Percentiles rank a stretch among this genome's conserved stretches.
Conservation (phyloP, 2,888 invertebrate genomes). For the Cryptus armator region DNA sequence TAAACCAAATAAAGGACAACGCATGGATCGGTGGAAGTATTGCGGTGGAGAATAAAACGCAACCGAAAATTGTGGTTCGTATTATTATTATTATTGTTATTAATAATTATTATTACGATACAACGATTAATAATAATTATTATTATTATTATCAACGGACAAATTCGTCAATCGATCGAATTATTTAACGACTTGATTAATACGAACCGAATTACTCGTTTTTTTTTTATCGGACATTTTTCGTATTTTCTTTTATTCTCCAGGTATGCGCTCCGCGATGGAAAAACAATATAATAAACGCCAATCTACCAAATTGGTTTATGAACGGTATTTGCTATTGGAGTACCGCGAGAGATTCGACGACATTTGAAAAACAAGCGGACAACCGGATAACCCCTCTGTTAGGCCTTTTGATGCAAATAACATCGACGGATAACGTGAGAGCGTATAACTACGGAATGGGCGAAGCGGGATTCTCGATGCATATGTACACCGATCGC, state of each 20-base stretch:
- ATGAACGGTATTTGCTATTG: slow-evolving; percentile 81
- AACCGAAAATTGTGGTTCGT: slow-evolving; percentile 78
- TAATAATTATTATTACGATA: too few species aligned
- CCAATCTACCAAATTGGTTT: slow-evolving; percentile 58
- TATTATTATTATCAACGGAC: too few species aligned
- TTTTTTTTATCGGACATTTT: not conserved
- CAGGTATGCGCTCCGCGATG: slow-evolving; percentile 85
- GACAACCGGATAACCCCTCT: slow-evolving; percentile 55
- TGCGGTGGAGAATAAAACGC: slow-evolving; percentile 79
- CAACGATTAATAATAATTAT: too few species aligned
- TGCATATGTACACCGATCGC: slow-evolving; percentile 68
- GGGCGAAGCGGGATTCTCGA: slow-evolving; percentile 77
- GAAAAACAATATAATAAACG: slow-evolving; percentile 73
- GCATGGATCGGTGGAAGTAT: slow-evolving; percentile 83
- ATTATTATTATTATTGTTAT: not conserved
- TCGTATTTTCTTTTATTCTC: not conserved
- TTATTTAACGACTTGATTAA: too few species aligned
- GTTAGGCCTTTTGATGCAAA: slow-evolving; percentile 33
- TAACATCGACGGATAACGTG: slow-evolving; percentile 13
- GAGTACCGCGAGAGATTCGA: slow-evolving; percentile 31
- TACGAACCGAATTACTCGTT: too few species aligned
- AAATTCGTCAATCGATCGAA: too few species aligned
- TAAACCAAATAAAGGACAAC: slow-evolving; percentile 69
- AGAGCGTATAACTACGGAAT: slow-evolving; percentile 73
- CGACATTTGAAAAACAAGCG: slow-evolving; percentile 64